These are phyloP conservation scores for Polyommatus iphigenia DNA, from an alignment of 2,888 invertebrate species.

Conservation along the genomic window DNA sequence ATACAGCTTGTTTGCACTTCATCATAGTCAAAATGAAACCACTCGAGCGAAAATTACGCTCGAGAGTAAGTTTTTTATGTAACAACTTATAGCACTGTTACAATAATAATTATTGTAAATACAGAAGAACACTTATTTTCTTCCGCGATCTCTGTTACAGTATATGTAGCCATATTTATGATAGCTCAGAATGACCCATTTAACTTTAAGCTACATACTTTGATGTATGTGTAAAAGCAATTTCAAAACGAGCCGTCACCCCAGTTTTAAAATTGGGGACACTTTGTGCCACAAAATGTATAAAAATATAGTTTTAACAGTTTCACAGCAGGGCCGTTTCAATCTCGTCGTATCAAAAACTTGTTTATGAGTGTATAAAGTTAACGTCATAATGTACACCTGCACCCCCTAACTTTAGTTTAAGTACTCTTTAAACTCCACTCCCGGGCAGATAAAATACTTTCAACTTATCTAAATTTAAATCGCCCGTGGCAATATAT, in stretches of 20 bases:
- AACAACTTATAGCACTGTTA: no score
- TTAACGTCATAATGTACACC: conserved; percentile 29
- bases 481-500: conserved; percentile 3
- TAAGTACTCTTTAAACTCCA: conserved; percentile 26
- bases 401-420: conserved; percentile 17
- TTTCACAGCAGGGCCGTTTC: conserved; percentile 1
- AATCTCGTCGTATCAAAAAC: conserved; percentile 25
- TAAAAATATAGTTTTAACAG: conserved; percentile 26
- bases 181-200: background rate
- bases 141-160: background rate
- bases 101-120: no score
- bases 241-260: conserved; percentile 6
- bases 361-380: conserved; percentile 27
- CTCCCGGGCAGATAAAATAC: conserved; percentile 11
- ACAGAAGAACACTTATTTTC: background rate
- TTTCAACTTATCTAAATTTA: conserved; percentile 12
- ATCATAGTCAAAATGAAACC: background rate
- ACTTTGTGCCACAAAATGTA: conserved; percentile 21
- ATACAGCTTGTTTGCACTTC: background rate
- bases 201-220: background rate
- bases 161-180: background rate
- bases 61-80: no score
- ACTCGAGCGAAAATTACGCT: background rate
- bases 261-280: conserved; percentile 20
- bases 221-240: background rate